Base-by-base conservation (phyloP, 2,888 invertebrate genomes). In the Cheilosia impressa region DNA sequence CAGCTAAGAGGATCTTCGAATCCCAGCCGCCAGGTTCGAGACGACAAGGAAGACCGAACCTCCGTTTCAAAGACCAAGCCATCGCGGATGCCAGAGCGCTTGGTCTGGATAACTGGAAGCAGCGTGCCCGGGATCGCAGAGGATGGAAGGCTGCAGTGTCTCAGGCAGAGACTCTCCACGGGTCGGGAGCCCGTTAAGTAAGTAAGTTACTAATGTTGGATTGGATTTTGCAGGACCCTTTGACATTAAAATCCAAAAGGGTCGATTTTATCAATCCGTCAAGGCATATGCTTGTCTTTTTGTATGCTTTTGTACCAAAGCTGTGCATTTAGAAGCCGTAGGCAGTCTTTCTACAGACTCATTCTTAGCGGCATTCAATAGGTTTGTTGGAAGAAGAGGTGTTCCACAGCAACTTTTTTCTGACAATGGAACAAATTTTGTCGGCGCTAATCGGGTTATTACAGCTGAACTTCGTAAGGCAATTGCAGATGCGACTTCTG, bases 161-260 rank as follows among this genome's bases (percentile, higher is more conserved):
- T n/a, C n/a, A n/a, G n/a, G n/a, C n/a, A n/a, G n/a, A n/a, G n/a
- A n/a, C n/a, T n/a, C n/a, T n/a, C n/a, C n/a, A n/a, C n/a, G n/a
- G n/a, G n/a, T n/a, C n/a, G n/a, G n/a, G n/a, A n/a, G n/a, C n/a
- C n/a, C n/a, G n/a, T n/a, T n/a, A n/a, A n/a, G n/a, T n/a, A n/a
- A n/a, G n/a, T n/a, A n/a, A n/a, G n/a, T 85, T 10, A 73, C 84
- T 2, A 22, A 57, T 22, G 84, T 79, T 1, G 79, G 79, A 31
- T 19, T 87, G 0, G 85, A 85, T 13, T 85, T 87, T 6, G 83
- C 85, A 10, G 85, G 85, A 9, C 85, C 78, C 1, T 87, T 87
- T 27, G 53, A 60, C 5, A 24, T 87, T 0, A 84, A 85, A 34
- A 57, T 71, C 1, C 58, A 65, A 0, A 45, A 24, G 2, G 31